These are phyloP conservation scores for Nomada lathburiana DNA, from an alignment of 2,888 invertebrate species.

Conservation along the genomic window DNA sequence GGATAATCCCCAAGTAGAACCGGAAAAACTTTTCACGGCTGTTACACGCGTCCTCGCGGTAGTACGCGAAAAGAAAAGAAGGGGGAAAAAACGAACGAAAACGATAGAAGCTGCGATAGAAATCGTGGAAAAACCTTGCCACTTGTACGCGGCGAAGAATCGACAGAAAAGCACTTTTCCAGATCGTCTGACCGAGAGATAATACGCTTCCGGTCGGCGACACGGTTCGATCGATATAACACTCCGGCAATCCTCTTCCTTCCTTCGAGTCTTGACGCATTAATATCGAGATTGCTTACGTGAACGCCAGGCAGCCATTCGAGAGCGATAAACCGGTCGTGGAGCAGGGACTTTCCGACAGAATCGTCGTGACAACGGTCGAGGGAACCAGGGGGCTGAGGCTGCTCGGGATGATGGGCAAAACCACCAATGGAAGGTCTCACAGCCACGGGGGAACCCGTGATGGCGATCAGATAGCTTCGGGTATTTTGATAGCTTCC, in stretches of 20 bases:
- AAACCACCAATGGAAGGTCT: not conserved
- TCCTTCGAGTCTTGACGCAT: slow-evolving; percentile 32
- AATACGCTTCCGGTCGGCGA: slow-evolving; percentile 49
- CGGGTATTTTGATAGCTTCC: not conserved
- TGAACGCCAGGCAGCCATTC: slow-evolving; percentile 18
- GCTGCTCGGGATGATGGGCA: slow-evolving; percentile 19
- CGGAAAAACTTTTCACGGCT: too few species aligned
- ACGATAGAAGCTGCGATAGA: not conserved
- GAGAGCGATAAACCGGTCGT: slow-evolving; percentile 7
- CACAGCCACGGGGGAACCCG: not conserved
- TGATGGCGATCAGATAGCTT: slow-evolving; percentile 4
- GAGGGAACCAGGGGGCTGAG: not conserved
- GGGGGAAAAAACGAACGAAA: not conserved
- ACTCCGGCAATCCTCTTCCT: slow-evolving; percentile 41
- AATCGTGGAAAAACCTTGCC: not conserved
- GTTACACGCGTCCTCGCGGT: not conserved
- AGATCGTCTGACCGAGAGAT: slow-evolving; percentile 49
- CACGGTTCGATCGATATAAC: slow-evolving; percentile 69
- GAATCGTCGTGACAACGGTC: not conserved
- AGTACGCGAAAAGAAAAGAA: too few species aligned
- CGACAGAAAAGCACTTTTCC: slow-evolving; percentile 41
- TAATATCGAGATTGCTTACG: slow-evolving; percentile 53
- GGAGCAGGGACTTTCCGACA: not conserved
- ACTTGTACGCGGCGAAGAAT: slow-evolving; percentile 17
- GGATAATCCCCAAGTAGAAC: too few species aligned